Base-by-base conservation (phyloP, 2,888 invertebrate genomes). In the Drosophila kokeensis region DNA sequence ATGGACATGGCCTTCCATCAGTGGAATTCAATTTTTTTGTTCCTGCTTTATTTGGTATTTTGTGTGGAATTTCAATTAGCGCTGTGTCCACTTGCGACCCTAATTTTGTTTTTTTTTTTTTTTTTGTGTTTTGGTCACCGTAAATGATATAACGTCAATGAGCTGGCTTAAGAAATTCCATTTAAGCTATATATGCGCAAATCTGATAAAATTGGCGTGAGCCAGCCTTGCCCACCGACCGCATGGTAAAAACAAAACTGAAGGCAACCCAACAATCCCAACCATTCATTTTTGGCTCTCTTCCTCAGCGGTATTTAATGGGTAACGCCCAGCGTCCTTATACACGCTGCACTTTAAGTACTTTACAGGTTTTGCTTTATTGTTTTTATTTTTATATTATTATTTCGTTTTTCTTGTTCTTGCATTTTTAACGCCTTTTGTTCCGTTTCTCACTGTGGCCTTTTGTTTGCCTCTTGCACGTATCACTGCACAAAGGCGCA, bases 401-500 rank as follows among this genome's bases (percentile, higher is more conserved):
- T 54, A 32, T 45, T 42, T n/a, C 34, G 27, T 50, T 50, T 52
- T 60, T 60, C 50, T 21, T 74, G 24, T 45, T 52, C 54, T 38
- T 66, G 36, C 53, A 72, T 69, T 75, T 79, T 78, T 73, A 73
- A 73, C 85, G 83, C 73, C 82, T 77, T 80, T 85, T 85, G 90
- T 88, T 89, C 67, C 58, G 62, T 49, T 62, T 72, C 69, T 76
- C 75, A 15, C 45, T 75, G 60, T 64, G 29, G 68, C 69, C 73
- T 72, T 81, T 81, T 87, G 78, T 81, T 80, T 77, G 82, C 68
- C 58, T 40, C 68, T 72, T 68, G 74, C 85, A 87, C 87, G 89
- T 85, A 85, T 85, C 89, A 85, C 64, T 85, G 89, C 86, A 88
- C 88, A 89, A 85, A 90, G 79, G 86, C 76, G 71, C 79, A 87